Evolutionary conservation across 2,797 vertebrate species (phyloP).

Genomic region (Xenentodon cancila): DNA sequence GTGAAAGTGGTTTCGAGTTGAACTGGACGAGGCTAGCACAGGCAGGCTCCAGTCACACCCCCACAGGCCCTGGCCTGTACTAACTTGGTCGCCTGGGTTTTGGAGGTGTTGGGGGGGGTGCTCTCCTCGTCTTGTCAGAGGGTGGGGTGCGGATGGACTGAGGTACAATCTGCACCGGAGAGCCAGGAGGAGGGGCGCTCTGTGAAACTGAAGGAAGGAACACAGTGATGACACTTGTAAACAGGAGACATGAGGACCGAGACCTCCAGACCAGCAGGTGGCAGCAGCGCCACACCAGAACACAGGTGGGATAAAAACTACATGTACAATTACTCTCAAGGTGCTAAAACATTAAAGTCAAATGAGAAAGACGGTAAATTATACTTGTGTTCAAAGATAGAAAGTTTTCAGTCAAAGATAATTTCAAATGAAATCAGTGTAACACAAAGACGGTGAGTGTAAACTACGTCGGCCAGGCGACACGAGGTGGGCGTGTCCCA

Average conservation of each 20-base stretch:
- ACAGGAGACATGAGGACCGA: constrained; percentile 38
- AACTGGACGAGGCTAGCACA: constrained; percentile 70
- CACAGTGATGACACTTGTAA: constrained; percentile 61
- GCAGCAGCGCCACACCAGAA: not conserved
- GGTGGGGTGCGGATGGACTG: constrained; percentile 82
- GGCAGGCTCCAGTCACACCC: constrained; percentile 64
- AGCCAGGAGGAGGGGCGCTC: constrained; percentile 62
- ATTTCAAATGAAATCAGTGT: no score
- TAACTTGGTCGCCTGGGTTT: constrained; percentile 91
- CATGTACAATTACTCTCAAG: no score
- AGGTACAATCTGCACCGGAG: constrained; percentile 83
- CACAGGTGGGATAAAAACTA: not conserved
- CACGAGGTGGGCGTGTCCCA: no score
- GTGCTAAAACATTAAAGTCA: not conserved
- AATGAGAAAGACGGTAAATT: no score
- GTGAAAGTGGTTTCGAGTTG: constrained; percentile 27
- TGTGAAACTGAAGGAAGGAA: constrained; percentile 78
- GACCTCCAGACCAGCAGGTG: constrained; percentile 13
- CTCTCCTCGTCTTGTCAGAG: constrained; percentile 84
- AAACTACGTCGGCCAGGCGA: no score
- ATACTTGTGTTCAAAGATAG: no score
- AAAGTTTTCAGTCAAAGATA: no score
- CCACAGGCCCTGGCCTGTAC: constrained; percentile 68
- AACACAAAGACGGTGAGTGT: no score
- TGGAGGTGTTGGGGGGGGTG: constrained; percentile 84